Percentiles rank a stretch among this genome's conserved stretches.
These are phyloP conservation scores for Phocides pigmalion DNA, from an alignment of 1,140 invertebrate genomes.

Conservation along the genomic window DNA sequence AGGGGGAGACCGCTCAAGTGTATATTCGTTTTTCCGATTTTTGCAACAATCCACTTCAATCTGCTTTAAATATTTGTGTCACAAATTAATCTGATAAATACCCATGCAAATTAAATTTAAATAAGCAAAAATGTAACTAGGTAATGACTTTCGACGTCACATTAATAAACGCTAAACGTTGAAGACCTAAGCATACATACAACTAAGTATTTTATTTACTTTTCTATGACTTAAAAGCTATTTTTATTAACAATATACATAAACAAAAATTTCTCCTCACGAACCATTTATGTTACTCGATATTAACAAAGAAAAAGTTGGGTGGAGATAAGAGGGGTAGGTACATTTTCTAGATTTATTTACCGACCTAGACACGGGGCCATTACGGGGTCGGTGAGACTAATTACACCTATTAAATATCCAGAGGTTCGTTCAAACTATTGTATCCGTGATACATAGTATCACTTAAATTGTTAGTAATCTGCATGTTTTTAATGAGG, in stretches of 20 bases:
- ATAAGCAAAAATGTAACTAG: too few species aligned
- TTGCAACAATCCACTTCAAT: background rate
- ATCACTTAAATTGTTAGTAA: background rate
- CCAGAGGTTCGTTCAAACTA: conserved; percentile 13
- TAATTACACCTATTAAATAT: conserved; percentile 26
- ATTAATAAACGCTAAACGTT: too few species aligned
- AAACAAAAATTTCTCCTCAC: too few species aligned
- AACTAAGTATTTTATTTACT: too few species aligned
- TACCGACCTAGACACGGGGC: conserved; percentile 1
- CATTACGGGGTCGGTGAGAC: conserved; percentile 6
- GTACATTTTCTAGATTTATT: conserved; percentile 9
- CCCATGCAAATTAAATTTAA: too few species aligned
- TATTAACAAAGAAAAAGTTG: background rate
- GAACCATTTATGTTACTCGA: background rate
- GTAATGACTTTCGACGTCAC: too few species aligned
- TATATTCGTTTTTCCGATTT: background rate
- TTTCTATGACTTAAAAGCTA: too few species aligned
- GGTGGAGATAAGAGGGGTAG: background rate
- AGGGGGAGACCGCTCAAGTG: background rate
- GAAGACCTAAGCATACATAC: too few species aligned
- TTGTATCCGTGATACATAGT: conserved; percentile 1
- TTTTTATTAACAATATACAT: too few species aligned
- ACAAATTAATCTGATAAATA: too few species aligned
- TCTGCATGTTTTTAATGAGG: background rate
- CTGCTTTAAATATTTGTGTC: background rate